Percentiles rank a stretch among this genome's conserved stretches.
Conservation (phyloP, 2,113 vertebrate species). For the Oryzias curvinotus region DNA sequence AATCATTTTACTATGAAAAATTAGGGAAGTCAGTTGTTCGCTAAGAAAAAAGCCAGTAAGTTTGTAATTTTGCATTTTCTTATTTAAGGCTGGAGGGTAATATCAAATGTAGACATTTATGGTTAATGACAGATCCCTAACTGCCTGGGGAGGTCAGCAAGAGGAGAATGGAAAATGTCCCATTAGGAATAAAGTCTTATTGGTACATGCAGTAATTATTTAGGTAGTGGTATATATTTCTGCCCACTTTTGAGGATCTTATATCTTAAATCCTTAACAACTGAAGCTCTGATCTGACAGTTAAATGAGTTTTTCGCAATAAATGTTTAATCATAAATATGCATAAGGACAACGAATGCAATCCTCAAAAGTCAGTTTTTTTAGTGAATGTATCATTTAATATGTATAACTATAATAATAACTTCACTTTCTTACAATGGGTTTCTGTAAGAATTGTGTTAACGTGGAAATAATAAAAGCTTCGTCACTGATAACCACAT, state of each 20-base stretch:
- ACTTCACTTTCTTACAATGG: background rate
- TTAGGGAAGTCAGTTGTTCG: too few relatives aligned
- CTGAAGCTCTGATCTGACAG: background rate
- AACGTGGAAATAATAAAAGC: conserved; percentile 21
- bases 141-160: conserved; percentile 11
- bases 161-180: conserved; percentile 6
- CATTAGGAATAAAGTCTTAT: background rate
- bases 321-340: conserved; percentile 8
- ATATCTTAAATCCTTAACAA: conserved; percentile 6
- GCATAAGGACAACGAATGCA: background rate
- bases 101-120: conserved; percentile 6
- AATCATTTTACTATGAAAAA: too few relatives aligned
- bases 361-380: background rate
- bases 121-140: background rate
- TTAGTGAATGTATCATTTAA: background rate
- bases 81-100: background rate
- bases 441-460: conserved; percentile 12
- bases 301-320: background rate
- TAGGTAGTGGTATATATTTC: conserved; percentile 8
- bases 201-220: conserved; percentile 13
- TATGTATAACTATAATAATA: background rate
- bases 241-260: background rate
- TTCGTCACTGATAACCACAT: too few relatives aligned
- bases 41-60: background rate
- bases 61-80: background rate